Conservation (phyloP, 2,113 vertebrate genomes). For the Solenodon paradoxus region DNA sequence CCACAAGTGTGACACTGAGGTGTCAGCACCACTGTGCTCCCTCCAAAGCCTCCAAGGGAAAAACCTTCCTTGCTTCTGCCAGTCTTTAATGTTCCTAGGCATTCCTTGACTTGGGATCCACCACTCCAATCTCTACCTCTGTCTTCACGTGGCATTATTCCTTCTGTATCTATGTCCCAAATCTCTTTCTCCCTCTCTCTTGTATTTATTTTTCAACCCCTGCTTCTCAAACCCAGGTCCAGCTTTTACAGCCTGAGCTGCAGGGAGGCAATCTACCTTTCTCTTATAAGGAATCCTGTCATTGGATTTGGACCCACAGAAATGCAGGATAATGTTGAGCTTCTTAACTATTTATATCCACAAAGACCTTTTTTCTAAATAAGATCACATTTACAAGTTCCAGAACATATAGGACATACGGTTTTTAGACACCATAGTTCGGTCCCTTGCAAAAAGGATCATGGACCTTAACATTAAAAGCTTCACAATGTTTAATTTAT, state of each 20-base stretch:
- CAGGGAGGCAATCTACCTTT: too few relatives aligned
- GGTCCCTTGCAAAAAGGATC: not conserved
- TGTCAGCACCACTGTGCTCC: not conserved
- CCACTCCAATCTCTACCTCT: not conserved
- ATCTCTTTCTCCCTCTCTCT: not conserved
- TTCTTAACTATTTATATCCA: not conserved
- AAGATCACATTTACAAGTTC: not conserved
- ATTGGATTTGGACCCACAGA: not conserved
- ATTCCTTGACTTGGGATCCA: not conserved
- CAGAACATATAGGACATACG: not conserved
- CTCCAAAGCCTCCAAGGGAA: not conserved
- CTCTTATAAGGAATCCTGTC: not conserved
- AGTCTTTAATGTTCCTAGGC: not conserved
- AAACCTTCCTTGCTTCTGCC: not conserved
- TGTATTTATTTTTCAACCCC: too few relatives aligned
- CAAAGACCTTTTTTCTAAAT: conserved; percentile 3
- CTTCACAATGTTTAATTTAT: not conserved
- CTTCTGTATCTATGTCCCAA: too few relatives aligned
- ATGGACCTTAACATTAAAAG: not conserved
- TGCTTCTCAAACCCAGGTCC: too few relatives aligned
- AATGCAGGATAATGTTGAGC: not conserved
- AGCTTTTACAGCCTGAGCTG: too few relatives aligned
- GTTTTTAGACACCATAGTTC: not conserved
- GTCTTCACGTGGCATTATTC: not conserved
- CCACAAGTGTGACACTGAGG: not conserved